Base-by-base conservation (phyloP, 2,113 vertebrate genomes). In the Aix galericulata region DNA sequence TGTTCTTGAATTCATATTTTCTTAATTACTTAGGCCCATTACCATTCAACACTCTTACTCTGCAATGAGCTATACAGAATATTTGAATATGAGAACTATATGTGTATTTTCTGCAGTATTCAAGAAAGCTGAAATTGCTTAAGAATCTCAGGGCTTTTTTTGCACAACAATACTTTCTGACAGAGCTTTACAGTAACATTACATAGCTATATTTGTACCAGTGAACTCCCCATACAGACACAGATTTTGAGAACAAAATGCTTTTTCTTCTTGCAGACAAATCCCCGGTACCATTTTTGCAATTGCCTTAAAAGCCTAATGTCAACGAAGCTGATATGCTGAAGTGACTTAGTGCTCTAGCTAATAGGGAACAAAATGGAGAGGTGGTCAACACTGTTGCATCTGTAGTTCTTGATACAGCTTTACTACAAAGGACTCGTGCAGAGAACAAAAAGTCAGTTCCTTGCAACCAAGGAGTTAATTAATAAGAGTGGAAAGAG, bases 401-500 rank as follows among this genome's bases (percentile, higher is more conserved):
- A 58, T 40, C 55, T 1, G 1, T 5, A 81, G 72, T 14, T 93
- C 71, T 63, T 4, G 6, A 56, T 16, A 85, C 38, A 87, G 44
- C 82, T 50, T 36, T 25, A 63, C 38, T 13, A 78, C 82, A 92
- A 93, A 89, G 59, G 46, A 29, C 91, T 87, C 2, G 1, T 73
- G 67, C 62, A 60, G 59, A 81, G 83, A 88, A 74, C 87, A 94
- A 85, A 32, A 95, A 92, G 89, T 80, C 80, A 94, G 73, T 15
- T 91, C 78, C 72, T 92, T 34, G 86, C 69, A 86, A 86, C 29
- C 50, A 91, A 80, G 53, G 78, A 86, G 91, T 88, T 93, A 91
- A 82, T 90, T 53, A 86, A 48, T 34, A 73, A 88, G 62, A 91
- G 5, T 17, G 81, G 73, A 91, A 94, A 90, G 59, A 75, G 75